These are phyloP conservation scores for Aplidium turbinatum DNA, from an alignment of 23 tunicate genomes.

Conservation along the genomic window DNA sequence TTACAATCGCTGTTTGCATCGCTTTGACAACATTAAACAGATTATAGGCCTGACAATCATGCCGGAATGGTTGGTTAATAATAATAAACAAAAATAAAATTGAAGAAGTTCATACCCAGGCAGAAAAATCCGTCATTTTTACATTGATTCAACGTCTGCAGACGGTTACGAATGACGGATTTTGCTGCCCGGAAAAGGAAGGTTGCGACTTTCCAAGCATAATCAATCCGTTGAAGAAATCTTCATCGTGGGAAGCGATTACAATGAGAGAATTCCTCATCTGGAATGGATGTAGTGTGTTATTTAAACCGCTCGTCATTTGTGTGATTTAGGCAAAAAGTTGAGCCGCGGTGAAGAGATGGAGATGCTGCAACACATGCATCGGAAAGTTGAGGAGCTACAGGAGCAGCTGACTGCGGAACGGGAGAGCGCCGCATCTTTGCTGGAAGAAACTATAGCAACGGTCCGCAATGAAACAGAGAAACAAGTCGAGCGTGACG, in stretches of 20 bases:
- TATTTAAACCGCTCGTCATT: too few species aligned
- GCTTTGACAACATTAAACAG: too few species aligned
- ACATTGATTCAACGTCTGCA: too few species aligned
- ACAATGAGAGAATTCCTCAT: background rate
- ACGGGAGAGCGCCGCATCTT: slow-evolving; percentile 12
- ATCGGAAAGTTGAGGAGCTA: slow-evolving; percentile 54
- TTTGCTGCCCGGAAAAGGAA: background rate
- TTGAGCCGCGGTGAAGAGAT: slow-evolving; percentile 14
- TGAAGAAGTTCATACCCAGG: too few species aligned
- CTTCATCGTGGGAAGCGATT: background rate
- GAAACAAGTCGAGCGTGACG: slow-evolving; percentile 6
- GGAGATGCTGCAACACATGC: slow-evolving; percentile 28
- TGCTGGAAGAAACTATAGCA: slow-evolving; percentile 39
- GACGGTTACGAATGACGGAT: too few species aligned
- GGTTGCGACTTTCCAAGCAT: background rate
- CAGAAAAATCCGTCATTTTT: too few species aligned
- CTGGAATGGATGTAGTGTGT: too few species aligned
- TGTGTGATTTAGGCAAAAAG: background rate
- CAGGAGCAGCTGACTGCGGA: slow-evolving; percentile 57
- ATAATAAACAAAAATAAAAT: too few species aligned
- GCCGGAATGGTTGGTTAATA: too few species aligned
- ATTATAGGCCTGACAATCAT: too few species aligned
- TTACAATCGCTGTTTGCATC: too few species aligned
- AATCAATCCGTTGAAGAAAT: background rate
- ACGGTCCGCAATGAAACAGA: slow-evolving; percentile 38